A percentile compares a stretch with the other conserved stretches of the same genome.
Evolutionary conservation across 2,113 vertebrate species (phyloP).

Genomic region (Myotis lucifugus): DNA sequence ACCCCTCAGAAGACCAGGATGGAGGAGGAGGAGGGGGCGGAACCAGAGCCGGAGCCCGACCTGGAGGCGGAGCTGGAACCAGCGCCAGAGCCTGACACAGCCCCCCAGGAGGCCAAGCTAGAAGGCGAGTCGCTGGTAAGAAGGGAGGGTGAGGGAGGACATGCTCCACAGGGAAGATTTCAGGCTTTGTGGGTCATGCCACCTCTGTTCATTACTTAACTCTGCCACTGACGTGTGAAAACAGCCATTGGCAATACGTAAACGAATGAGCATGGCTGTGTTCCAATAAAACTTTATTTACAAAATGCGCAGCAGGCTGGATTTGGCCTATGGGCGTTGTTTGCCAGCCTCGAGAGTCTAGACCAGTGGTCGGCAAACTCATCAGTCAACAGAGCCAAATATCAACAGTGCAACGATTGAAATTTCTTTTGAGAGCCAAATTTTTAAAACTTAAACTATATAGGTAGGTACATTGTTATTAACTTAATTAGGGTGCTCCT

Average conservation of each 20-base stretch:
- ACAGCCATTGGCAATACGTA: fast-evolving
- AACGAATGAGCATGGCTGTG: neutral
- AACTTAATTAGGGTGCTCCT: too few species aligned
- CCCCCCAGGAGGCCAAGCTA: neutral
- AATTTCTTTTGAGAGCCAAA: too few species aligned
- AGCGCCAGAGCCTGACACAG: neutral
- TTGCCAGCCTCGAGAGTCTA: neutral
- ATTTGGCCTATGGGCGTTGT: neutral
- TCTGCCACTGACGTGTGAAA: neutral
- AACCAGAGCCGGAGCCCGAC: neutral
- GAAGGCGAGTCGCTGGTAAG: constrained; percentile 20
- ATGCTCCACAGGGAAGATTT: neutral
- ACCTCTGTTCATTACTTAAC: neutral
- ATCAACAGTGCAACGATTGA: too few species aligned
- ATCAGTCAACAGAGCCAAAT: too few species aligned
- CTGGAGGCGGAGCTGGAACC: neutral
- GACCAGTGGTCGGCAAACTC: too few species aligned
- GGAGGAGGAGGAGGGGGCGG: neutral
- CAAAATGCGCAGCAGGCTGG: neutral
- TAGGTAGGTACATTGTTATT: too few species aligned
- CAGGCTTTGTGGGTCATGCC: neutral
- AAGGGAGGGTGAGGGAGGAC: neutral
- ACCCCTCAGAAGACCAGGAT: neutral
- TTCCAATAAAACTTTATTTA: constrained; percentile 28
- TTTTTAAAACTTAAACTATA: too few species aligned